Evolutionary conservation across 2,888 invertebrate species (phyloP).

Genomic region (Ochlodes sylvanus): DNA sequence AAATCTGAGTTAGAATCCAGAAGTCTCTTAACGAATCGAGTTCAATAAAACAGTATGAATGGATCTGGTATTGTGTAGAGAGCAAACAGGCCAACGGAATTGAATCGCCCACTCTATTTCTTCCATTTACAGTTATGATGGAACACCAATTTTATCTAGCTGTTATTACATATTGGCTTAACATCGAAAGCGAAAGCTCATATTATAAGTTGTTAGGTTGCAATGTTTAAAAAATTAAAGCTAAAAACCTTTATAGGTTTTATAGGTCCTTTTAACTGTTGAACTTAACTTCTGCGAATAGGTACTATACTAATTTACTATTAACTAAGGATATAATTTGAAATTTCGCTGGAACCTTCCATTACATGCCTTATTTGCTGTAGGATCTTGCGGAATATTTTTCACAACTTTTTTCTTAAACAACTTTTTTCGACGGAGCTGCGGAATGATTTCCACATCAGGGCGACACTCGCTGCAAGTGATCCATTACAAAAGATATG

Average conservation of each 20-base stretch:
- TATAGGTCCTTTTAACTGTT: too few relatives aligned
- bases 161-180: neutral
- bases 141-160: slow-evolving; percentile 16
- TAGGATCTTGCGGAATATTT: neutral
- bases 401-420: too few relatives aligned
- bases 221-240: too few relatives aligned
- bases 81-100: slow-evolving; percentile 25
- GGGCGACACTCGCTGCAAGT: slow-evolving; percentile 26
- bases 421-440: slow-evolving; percentile 7
- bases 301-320: too few relatives aligned
- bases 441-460: slow-evolving; percentile 34
- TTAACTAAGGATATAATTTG: too few relatives aligned
- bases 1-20: neutral
- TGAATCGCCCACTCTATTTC: slow-evolving; percentile 21
- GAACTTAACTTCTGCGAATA: too few relatives aligned
- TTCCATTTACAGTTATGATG: slow-evolving; percentile 8
- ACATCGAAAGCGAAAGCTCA: too few relatives aligned
- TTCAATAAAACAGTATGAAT: slow-evolving; percentile 15
- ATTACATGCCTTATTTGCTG: neutral
- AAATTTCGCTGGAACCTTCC: neutral
- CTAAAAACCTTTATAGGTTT: too few relatives aligned
- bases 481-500: slow-evolving; percentile 37
- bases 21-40: slow-evolving; percentile 11
- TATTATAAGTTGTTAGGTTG: too few relatives aligned
- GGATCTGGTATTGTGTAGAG: slow-evolving; percentile 3